Base-by-base conservation (phyloP, 2,888 invertebrate species). In the Lacanobia oleracea region DNA sequence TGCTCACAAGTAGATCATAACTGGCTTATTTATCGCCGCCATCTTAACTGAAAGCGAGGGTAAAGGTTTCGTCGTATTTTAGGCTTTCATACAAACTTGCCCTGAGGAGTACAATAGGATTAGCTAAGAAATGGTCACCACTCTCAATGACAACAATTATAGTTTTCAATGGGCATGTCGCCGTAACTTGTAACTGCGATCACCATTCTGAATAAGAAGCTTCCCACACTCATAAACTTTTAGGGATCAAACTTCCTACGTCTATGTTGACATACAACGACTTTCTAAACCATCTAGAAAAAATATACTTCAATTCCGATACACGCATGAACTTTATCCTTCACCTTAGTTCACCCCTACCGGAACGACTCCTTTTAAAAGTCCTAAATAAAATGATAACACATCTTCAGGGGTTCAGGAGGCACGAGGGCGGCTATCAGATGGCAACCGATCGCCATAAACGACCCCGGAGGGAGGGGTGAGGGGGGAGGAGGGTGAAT, bases 371-470 rank as follows among this genome's bases (percentile, higher is more conserved):
- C 37, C 12, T 48, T 71, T 43, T 40, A n/a, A 73, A 60, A 61
- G 54, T 72, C 60, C 64, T 81, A 80, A 80, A 80, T 76, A 80
- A 80, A 80, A 80, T 53, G 81, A 81, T 80, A 69, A 80, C 72
- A 64, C 69, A 80, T 76, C 76, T 57, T 60, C 53, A 60, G 59
- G 76, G 80, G 79, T 60, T 70, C 57, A 61, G 63, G 51, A 72
- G 64, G 67, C 60, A 65, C 65, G 53, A 62, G 66, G 66, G 72
- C 27, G 63, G 23, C 79, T 80, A 80, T 80, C 79, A 67, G 81
- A 80, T 69, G 72, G 64, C 68, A 69, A 67, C 81, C 72, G 77
- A 76, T 80, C 72, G 72, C 69, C 66, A 65, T 80, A 81, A 80
- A 64, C n/a, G 81, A 69, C 63, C 79, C 66, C 75, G 45, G 27